phyloP scores from a whole-genome alignment of 2,888 invertebrate genomes.

The Anagyrus pseudococci region DNA sequence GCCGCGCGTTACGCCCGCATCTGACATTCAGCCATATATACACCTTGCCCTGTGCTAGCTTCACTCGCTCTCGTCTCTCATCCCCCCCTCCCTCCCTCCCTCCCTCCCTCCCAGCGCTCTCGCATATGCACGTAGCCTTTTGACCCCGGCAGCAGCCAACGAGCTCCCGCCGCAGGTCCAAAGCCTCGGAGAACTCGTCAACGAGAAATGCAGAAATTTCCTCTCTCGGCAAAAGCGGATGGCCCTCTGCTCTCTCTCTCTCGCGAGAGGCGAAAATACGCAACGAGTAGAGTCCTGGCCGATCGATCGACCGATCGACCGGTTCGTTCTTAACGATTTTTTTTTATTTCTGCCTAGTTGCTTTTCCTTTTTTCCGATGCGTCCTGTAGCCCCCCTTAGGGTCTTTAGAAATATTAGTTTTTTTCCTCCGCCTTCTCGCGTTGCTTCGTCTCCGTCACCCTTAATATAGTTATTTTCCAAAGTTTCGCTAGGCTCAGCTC shows the following conservation, averaged over 20 bases:
- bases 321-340: neutral
- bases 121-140: too few species aligned
- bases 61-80: slow-evolving; percentile 33
- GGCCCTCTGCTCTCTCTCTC: too few species aligned
- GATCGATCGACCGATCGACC: neutral
- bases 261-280: too few species aligned
- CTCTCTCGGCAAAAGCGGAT: slow-evolving; percentile 28
- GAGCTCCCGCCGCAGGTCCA: too few species aligned
- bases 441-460: too few species aligned
- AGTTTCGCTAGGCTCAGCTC: too few species aligned
- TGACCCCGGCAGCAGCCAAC: too few species aligned
- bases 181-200: slow-evolving; percentile 41
- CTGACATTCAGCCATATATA: slow-evolving; percentile 56
- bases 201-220: slow-evolving; percentile 45
- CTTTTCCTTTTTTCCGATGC: neutral
- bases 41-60: slow-evolving; percentile 42
- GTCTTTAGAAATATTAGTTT: too few species aligned
- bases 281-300: too few species aligned
- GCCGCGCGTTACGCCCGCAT: slow-evolving; percentile 46
- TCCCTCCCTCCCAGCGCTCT: slow-evolving; percentile 25
- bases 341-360: neutral
- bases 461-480: too few species aligned
- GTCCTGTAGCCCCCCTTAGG: too few species aligned
- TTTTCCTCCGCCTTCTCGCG: too few species aligned
- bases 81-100: slow-evolving; percentile 17